Percentiles rank a stretch among this genome's conserved stretches.
phyloP scores from a whole-genome alignment of 2,797 vertebrate species.

The Cynopterus sphinx region DNA sequence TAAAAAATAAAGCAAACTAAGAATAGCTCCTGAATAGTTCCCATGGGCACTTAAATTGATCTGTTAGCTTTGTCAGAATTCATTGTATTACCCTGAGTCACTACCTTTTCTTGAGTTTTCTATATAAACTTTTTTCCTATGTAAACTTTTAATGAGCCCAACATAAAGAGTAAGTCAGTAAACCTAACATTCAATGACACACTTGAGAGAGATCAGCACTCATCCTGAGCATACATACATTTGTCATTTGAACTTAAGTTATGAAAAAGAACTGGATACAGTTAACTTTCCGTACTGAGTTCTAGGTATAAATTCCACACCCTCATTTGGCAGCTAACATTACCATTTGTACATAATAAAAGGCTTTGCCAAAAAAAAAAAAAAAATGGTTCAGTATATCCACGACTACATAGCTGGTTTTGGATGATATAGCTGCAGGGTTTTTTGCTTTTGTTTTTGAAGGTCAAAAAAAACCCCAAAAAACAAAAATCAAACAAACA shows the following conservation, averaged over 20 bases:
- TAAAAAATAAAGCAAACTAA: conserved; percentile 14
- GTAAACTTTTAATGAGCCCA: background rate
- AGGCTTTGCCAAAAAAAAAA: background rate
- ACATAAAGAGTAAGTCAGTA: background rate
- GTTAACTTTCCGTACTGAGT: background rate
- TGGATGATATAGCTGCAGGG: background rate
- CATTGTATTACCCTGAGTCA: background rate
- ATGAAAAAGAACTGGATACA: background rate
- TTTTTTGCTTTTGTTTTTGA: background rate
- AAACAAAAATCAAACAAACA: background rate
- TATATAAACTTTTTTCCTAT: background rate
- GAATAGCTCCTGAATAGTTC: background rate
- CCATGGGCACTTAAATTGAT: background rate
- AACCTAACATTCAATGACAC: background rate
- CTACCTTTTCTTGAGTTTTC: background rate
- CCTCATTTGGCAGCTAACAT: background rate
- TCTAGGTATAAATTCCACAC: background rate
- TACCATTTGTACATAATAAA: background rate
- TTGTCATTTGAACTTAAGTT: conserved; percentile 20
- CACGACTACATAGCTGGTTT: background rate
- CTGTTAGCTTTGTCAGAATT: background rate
- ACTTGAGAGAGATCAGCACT: background rate
- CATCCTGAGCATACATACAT: background rate
- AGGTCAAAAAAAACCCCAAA: background rate
- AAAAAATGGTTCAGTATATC: background rate